Conservation (phyloP, 2,113 vertebrate genomes). For the Trinectes maculatus region DNA sequence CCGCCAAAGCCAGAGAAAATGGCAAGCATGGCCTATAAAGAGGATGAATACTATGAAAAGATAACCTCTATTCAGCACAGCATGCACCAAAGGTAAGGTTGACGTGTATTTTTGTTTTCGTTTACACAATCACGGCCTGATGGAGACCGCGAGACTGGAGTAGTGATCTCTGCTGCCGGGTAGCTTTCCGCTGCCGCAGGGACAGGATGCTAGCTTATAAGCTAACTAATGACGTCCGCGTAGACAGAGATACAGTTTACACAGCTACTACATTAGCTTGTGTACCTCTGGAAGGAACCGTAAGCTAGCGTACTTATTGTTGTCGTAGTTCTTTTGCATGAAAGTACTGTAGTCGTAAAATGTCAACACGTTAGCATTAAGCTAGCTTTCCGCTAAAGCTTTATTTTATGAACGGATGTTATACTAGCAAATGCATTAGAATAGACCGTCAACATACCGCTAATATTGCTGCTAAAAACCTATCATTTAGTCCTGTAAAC, state of each 20-base stretch:
- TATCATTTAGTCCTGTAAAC: too few species aligned
- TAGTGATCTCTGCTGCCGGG: neutral
- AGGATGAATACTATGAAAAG: conserved; percentile 71
- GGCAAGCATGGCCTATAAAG: conserved; percentile 45
- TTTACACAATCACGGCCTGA: neutral
- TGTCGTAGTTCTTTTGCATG: neutral
- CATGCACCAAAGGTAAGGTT: conserved; percentile 69
- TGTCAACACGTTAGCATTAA: neutral
- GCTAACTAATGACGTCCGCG: neutral
- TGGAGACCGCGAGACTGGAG: conserved; percentile 37
- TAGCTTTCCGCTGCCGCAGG: neutral
- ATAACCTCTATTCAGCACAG: conserved; percentile 67
- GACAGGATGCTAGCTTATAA: conserved; percentile 14
- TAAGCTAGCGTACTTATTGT: neutral
- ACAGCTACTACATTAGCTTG: neutral
- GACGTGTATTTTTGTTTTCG: neutral
- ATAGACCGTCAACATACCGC: too few species aligned
- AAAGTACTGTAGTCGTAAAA: neutral
- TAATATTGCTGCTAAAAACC: too few species aligned
- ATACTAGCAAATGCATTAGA: neutral
- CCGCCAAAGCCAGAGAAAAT: conserved; percentile 36
- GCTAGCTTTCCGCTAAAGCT: neutral
- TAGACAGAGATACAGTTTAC: neutral
- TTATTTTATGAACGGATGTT: neutral
- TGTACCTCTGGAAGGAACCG: too few species aligned